phyloP scores from a whole-genome alignment of 2,797 vertebrate genomes.

The Prionace glauca region DNA sequence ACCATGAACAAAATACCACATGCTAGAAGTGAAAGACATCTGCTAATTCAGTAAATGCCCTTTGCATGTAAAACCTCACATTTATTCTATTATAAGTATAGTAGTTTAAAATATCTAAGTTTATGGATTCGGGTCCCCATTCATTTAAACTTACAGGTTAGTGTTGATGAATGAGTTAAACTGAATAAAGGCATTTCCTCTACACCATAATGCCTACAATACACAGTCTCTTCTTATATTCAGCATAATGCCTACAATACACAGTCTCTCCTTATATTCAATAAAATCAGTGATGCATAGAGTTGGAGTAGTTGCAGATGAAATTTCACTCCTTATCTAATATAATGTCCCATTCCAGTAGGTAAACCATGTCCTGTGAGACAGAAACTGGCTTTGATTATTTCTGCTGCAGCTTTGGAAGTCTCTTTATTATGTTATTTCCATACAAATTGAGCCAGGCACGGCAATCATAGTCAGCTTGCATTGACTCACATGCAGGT shows the following conservation, averaged over 20 bases:
- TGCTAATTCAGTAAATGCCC: background rate
- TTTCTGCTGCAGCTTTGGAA: background rate
- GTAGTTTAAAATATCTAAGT: background rate
- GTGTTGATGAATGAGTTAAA: background rate
- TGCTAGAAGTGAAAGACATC: background rate
- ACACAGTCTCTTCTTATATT: background rate
- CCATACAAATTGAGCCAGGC: background rate
- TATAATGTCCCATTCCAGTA: background rate
- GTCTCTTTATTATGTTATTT: background rate
- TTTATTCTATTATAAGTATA: background rate
- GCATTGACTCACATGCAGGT: background rate
- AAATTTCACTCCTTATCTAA: background rate
- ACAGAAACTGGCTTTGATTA: background rate
- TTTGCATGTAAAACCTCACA: background rate
- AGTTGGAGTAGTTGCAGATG: background rate
- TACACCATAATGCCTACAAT: background rate
- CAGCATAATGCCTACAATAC: background rate
- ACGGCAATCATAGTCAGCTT: background rate
- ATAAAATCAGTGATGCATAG: background rate
- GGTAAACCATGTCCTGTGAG: background rate
- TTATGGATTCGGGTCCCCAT: background rate
- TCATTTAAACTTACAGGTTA: background rate
- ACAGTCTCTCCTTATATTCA: background rate
- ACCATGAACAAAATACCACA: background rate
- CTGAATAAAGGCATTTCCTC: background rate